These are phyloP conservation scores for Galendromus occidentalis DNA, from an alignment of 1,140 invertebrate genomes.

Conservation along the genomic window DNA sequence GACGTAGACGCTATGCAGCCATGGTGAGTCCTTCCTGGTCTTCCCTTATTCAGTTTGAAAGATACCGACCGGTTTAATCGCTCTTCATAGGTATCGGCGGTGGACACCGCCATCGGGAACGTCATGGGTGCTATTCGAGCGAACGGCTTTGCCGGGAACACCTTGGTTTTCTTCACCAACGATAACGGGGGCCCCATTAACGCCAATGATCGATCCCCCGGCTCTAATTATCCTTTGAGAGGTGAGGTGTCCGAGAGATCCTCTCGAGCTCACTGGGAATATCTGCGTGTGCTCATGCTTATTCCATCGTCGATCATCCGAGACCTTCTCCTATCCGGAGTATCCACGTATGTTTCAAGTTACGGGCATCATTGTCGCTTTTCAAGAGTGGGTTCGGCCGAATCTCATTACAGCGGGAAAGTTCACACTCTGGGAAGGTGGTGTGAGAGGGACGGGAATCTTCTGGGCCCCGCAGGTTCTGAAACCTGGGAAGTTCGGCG, in stretches of 20 bases:
- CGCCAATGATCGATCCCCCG: constrained; percentile 60
- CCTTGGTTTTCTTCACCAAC: constrained; percentile 57
- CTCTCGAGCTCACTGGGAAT: no score
- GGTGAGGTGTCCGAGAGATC: constrained; percentile 31
- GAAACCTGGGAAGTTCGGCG: constrained; percentile 32
- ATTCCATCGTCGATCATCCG: no score
- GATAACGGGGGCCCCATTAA: constrained; percentile 67
- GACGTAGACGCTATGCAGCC: constrained; percentile 17
- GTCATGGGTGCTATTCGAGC: constrained; percentile 48
- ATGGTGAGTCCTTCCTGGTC: background rate
- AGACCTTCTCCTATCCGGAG: no score
- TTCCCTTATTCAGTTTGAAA: no score
- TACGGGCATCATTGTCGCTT: no score
- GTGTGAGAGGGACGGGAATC: constrained; percentile 54
- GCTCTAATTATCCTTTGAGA: constrained; percentile 70
- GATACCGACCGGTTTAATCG: background rate
- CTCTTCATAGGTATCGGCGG: constrained; percentile 49
- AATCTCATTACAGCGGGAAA: constrained; percentile 27
- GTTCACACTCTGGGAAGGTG: constrained; percentile 68
- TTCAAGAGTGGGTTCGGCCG: no score
- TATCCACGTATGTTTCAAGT: no score
- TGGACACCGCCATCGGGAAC: constrained; percentile 62
- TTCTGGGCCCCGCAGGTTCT: constrained; percentile 53
- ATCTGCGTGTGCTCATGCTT: no score
- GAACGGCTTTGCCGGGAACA: constrained; percentile 44